Conservation (phyloP, 2,113 vertebrate species). For the Pterocles burchelli region DNA sequence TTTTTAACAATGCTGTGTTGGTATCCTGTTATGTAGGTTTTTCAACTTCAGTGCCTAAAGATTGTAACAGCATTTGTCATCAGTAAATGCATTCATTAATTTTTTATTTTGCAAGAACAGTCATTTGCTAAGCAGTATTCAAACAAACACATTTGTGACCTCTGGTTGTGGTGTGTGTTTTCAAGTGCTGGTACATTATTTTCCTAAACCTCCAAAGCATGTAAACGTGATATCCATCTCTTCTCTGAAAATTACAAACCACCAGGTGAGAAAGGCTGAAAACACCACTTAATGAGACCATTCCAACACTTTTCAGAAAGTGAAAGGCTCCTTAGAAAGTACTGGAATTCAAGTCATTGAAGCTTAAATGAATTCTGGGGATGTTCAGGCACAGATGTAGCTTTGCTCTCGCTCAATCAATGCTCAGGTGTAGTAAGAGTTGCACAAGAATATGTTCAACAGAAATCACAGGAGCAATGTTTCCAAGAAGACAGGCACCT, state of each 20-base stretch:
- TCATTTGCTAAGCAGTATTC: not conserved
- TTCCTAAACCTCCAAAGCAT: not conserved
- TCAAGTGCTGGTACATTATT: not conserved
- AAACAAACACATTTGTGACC: not conserved
- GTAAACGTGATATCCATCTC: not conserved
- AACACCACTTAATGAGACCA: not conserved
- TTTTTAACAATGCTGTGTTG: not conserved
- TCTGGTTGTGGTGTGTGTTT: not conserved
- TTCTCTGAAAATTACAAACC: not conserved
- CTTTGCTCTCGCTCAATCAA: not conserved
- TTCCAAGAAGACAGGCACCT: not conserved
- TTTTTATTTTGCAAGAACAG: not conserved
- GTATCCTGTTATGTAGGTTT: not conserved
- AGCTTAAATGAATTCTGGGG: not conserved
- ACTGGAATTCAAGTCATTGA: not conserved
- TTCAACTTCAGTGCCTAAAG: not conserved
- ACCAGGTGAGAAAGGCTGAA: not conserved
- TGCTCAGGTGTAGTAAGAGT: not conserved
- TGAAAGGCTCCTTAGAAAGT: accelerated
- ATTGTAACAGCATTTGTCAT: not conserved
- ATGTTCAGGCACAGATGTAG: not conserved
- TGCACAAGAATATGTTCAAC: not conserved
- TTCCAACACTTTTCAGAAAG: not conserved
- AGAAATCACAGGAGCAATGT: not conserved
- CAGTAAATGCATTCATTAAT: not conserved